These are phyloP conservation scores for Eleutherodactylus coqui DNA, from an alignment of 2,797 vertebrate genomes.

Conservation along the genomic window DNA sequence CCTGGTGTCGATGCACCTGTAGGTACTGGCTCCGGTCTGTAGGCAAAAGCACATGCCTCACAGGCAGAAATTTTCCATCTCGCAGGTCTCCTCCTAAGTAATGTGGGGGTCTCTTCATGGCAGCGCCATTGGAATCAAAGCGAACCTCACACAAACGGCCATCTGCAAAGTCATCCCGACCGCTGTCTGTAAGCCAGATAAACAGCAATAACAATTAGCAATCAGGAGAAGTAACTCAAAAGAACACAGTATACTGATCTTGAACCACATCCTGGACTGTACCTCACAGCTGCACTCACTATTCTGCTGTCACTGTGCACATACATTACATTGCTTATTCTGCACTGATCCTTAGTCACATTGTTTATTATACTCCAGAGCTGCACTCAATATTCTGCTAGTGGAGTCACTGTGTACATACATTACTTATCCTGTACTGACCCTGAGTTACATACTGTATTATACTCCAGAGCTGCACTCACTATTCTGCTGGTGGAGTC, in stretches of 20 bases:
- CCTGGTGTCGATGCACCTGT: slow-evolving; percentile 72
- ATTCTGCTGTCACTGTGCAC: too few species aligned
- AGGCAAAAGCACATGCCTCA: slow-evolving; percentile 78
- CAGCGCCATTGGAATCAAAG: slow-evolving; percentile 78
- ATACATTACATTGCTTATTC: too few species aligned
- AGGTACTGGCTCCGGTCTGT: slow-evolving; percentile 80
- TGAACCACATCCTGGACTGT: not conserved
- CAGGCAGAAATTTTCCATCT: slow-evolving; percentile 77
- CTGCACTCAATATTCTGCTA: too few species aligned
- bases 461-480: too few species aligned
- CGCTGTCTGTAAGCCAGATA: slow-evolving; percentile 68
- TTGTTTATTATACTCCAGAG: too few species aligned
- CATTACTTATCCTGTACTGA: too few species aligned
- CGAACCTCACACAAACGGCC: slow-evolving; percentile 79
- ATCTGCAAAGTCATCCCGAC: slow-evolving; percentile 76
- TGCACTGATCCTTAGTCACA: too few species aligned
- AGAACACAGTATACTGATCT: not conserved
- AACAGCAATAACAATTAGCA: not conserved
- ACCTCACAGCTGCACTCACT: not conserved
- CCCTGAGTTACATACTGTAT: too few species aligned
- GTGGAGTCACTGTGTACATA: too few species aligned
- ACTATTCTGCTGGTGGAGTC: too few species aligned
- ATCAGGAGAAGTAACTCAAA: not conserved
- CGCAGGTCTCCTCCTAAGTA: slow-evolving; percentile 56
- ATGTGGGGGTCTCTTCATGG: slow-evolving; percentile 73